phyloP scores from a whole-genome alignment of 2,797 vertebrate species.

The Chelon auratus region DNA sequence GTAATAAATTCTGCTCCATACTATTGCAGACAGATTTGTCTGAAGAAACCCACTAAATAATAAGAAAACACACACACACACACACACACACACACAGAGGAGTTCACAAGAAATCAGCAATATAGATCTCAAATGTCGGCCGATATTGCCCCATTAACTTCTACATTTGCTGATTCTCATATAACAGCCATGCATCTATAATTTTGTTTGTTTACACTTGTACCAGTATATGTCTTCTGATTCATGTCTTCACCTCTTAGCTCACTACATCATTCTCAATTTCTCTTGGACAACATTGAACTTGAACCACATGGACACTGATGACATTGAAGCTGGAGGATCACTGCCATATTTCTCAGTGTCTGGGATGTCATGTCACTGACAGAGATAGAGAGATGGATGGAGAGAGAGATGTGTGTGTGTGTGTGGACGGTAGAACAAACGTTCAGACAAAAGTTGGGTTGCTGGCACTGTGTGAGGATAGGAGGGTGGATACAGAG shows the following conservation, averaged over 20 bases:
- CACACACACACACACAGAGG: background rate
- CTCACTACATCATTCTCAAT: background rate
- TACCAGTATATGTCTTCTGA: background rate
- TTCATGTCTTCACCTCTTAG: background rate
- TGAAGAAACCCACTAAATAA: constrained; percentile 16
- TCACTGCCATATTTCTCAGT: background rate
- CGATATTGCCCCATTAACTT: background rate
- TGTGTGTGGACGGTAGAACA: constrained; percentile 9
- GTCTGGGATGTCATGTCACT: constrained; percentile 13
- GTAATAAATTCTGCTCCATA: constrained; percentile 12
- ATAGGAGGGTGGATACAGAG: background rate
- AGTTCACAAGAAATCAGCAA: constrained; percentile 30
- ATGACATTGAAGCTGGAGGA: background rate
- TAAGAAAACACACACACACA: background rate
- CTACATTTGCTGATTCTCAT: background rate
- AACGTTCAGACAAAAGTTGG: constrained; percentile 3
- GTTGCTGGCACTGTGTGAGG: background rate
- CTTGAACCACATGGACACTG: background rate
- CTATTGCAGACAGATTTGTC: constrained; percentile 23
- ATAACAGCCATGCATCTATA: background rate
- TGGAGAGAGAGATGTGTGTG: background rate
- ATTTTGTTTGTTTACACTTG: background rate
- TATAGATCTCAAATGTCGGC: constrained; percentile 30
- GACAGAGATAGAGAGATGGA: background rate
- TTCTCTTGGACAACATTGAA: background rate